Evolutionary conservation across 1,140 invertebrate genomes (phyloP).

Genomic region (Chrysomallon squamiferum): DNA sequence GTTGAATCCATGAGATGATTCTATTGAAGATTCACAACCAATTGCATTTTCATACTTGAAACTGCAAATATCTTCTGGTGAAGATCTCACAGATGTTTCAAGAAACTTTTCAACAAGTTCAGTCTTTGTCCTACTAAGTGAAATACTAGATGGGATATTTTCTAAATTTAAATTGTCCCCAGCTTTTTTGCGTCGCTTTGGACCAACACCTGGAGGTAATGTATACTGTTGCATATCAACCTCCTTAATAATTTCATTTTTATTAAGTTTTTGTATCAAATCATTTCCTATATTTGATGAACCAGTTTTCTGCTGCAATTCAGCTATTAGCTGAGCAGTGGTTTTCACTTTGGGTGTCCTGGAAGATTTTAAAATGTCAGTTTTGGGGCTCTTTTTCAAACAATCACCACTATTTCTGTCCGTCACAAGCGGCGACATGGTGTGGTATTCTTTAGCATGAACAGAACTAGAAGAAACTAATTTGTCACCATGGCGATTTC

Average conservation of each 20-base stretch:
- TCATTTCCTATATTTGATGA: constrained; percentile 61
- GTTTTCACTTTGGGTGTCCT: constrained; percentile 77
- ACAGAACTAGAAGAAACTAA: neutral
- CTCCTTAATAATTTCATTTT: constrained; percentile 60
- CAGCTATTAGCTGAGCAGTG: constrained; percentile 81
- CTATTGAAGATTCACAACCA: constrained; percentile 27
- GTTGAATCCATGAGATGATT: constrained; percentile 4
- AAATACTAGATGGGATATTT: constrained; percentile 34
- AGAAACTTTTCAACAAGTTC: constrained; percentile 70
- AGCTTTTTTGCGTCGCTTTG: constrained; percentile 40
- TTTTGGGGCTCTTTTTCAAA: neutral
- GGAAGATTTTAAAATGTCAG: constrained; percentile 1
- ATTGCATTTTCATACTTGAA: constrained; percentile 37
- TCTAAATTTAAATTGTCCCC: constrained; percentile 16
- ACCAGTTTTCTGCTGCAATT: constrained; percentile 72
- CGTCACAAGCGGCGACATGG: no score
- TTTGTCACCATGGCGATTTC: neutral
- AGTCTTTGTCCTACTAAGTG: constrained; percentile 65
- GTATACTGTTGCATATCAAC: constrained; percentile 43
- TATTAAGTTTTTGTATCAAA: constrained; percentile 57
- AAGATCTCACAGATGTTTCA: constrained; percentile 55
- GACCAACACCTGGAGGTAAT: constrained; percentile 51
- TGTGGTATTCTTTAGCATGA: neutral
- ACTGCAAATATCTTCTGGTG: constrained; percentile 39
- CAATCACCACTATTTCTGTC: no score